Percentiles rank a stretch among this genome's conserved stretches.
Evolutionary conservation across 2,113 vertebrate species (phyloP).

Genomic region (Astatoreochromis straeleni): DNA sequence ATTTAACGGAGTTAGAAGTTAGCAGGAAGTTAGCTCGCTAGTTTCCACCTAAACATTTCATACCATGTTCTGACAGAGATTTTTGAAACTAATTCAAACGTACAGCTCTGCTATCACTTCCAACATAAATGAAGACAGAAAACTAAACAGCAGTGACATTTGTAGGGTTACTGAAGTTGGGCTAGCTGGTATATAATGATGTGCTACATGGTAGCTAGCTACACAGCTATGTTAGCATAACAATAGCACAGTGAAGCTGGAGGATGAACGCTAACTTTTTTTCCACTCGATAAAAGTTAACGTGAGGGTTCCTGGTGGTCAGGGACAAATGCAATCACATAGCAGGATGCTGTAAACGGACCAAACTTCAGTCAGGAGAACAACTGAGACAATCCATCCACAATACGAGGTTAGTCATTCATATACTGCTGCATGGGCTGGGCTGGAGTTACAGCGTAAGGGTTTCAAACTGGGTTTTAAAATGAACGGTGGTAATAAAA

Average conservation of each 20-base stretch:
- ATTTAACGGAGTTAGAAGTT: no score
- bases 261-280: neutral
- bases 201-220: rapidly evolving
- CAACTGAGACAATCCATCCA: neutral
- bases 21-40: no score
- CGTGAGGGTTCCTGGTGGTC: rapidly evolving
- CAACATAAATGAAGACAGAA: neutral
- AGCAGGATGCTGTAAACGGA: rapidly evolving
- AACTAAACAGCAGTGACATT: neutral
- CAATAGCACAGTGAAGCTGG: rapidly evolving
- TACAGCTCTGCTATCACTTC: rapidly evolving
- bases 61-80: neutral
- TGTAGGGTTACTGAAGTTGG: neutral
- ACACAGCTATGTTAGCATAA: neutral
- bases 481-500: neutral
- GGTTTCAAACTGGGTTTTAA: neutral
- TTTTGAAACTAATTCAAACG: neutral
- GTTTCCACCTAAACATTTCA: no score
- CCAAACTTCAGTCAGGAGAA: neutral
- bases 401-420: rapidly evolving
- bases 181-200: rapidly evolving
- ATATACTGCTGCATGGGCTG: rapidly evolving
- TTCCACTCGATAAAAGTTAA: neutral
- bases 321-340: rapidly evolving
- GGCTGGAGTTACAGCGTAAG: rapidly evolving